phyloP scores from a whole-genome alignment of 2,113 vertebrate genomes.

The Xiphophorus hellerii region DNA sequence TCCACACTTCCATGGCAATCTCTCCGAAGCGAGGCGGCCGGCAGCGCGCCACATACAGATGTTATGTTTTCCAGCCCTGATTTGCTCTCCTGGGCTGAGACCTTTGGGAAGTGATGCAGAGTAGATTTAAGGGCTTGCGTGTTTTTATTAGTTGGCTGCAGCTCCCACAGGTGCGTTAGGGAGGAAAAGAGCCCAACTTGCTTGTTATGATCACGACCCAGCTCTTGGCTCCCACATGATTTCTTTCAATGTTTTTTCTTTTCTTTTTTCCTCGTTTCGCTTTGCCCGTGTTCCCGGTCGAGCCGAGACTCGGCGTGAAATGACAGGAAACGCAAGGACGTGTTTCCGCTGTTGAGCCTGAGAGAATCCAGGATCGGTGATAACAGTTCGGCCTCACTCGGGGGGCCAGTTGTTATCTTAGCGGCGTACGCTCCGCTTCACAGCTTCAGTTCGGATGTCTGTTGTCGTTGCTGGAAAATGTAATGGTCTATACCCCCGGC shows the following conservation, averaged over 20 bases:
- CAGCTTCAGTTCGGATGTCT: conserved; percentile 30
- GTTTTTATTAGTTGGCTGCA: conserved; percentile 69
- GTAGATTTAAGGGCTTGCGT: conserved; percentile 68
- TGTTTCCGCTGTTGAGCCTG: conserved; percentile 46
- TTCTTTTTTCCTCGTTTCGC: conserved; percentile 3
- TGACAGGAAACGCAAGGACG: conserved; percentile 49
- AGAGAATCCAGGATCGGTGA: conserved; percentile 36
- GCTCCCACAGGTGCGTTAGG: conserved; percentile 67
- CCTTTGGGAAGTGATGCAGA: conserved; percentile 40
- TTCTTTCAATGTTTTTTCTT: background rate
- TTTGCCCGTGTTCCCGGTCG: conserved; percentile 31
- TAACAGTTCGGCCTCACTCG: conserved; percentile 35
- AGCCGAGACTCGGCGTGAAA: conserved; percentile 32
- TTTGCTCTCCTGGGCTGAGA: conserved; percentile 36
- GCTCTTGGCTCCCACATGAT: conserved; percentile 44
- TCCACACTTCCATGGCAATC: conserved; percentile 28
- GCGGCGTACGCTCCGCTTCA: conserved; percentile 8
- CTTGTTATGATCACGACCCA: conserved; percentile 60
- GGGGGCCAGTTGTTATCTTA: conserved; percentile 60
- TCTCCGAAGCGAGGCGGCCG: conserved; percentile 27
- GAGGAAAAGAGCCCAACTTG: conserved; percentile 25
- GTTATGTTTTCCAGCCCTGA: conserved; percentile 54
- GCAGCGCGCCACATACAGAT: conserved; percentile 44
- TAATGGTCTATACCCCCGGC: conserved; percentile 3
- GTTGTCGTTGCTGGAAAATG: conserved; percentile 23